Evolutionary conservation across 92 coral and sea anemone species (phyloP).

Genomic region (Pocillopora meandrina): DNA sequence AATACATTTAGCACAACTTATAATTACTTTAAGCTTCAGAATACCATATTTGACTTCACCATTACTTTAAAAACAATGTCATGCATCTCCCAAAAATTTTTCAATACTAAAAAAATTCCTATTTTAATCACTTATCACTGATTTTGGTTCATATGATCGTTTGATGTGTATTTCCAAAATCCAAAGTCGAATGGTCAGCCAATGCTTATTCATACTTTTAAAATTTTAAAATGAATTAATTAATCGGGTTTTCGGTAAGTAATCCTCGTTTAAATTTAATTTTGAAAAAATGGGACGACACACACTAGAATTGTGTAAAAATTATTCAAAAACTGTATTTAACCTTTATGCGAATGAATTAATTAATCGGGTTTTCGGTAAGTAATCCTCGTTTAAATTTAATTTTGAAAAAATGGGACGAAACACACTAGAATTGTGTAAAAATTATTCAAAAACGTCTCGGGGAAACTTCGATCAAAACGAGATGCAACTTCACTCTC

Average conservation of each 20-base stretch:
- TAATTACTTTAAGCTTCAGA: too few relatives aligned
- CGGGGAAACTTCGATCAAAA: not conserved
- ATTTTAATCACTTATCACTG: too few relatives aligned
- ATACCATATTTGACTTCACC: too few relatives aligned
- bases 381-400: slow-evolving; percentile 7
- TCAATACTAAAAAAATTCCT: too few relatives aligned
- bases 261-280: slow-evolving; percentile 6
- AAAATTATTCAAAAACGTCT: not conserved
- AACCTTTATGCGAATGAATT: too few relatives aligned
- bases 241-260: slow-evolving; percentile 11
- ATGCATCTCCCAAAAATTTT: too few relatives aligned
- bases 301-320: not conserved
- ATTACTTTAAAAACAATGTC: too few relatives aligned
- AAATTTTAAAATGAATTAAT: slow-evolving; percentile 1
- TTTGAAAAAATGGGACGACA: not conserved
- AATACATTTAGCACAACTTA: too few relatives aligned
- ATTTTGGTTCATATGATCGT: too few relatives aligned
- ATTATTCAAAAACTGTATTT: not conserved
- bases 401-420: not conserved
- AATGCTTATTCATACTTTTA: too few relatives aligned
- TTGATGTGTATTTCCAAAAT: too few relatives aligned
- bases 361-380: slow-evolving; percentile 20
- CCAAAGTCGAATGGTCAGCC: too few relatives aligned
- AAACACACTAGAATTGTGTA: not conserved
- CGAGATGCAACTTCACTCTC: not conserved